phyloP scores from a whole-genome alignment of 2,113 vertebrate genomes.

The Garra rufa region DNA sequence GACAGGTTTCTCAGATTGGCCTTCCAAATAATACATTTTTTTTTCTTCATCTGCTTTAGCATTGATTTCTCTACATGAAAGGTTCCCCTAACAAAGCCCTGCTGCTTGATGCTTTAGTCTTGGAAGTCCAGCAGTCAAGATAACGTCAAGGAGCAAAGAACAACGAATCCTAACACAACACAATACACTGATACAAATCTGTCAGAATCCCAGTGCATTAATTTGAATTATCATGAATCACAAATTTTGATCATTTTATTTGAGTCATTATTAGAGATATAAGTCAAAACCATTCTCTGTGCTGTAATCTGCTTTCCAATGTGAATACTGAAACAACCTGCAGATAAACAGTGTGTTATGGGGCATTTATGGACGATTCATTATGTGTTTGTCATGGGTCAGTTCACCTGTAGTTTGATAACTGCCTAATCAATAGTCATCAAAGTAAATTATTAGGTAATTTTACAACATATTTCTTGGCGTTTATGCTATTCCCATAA shows the following conservation, averaged over 20 bases:
- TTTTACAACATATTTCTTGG: neutral
- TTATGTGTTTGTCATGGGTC: neutral
- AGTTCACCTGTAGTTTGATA: neutral
- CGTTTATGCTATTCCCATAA: neutral
- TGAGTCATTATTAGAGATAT: neutral
- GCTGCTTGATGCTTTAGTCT: constrained; percentile 20
- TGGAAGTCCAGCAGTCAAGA: neutral
- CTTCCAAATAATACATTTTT: constrained; percentile 25
- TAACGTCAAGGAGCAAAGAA: constrained; percentile 10
- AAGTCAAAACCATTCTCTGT: constrained; percentile 11
- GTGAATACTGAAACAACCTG: neutral
- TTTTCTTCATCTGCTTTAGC: constrained; percentile 9
- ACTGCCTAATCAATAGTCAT: neutral
- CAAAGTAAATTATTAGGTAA: neutral
- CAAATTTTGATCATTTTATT: neutral
- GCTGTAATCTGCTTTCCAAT: neutral
- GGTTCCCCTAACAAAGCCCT: constrained; percentile 16
- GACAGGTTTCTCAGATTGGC: constrained; percentile 23
- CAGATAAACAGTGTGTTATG: neutral
- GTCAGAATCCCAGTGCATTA: neutral
- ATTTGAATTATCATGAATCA: neutral
- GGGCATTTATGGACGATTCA: neutral
- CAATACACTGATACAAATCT: neutral
- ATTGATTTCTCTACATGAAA: constrained; percentile 46
- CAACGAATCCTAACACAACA: neutral